Evolutionary conservation across 2,888 invertebrate genomes (phyloP).

Genomic region (Mongoloraphidia duomilia): DNA sequence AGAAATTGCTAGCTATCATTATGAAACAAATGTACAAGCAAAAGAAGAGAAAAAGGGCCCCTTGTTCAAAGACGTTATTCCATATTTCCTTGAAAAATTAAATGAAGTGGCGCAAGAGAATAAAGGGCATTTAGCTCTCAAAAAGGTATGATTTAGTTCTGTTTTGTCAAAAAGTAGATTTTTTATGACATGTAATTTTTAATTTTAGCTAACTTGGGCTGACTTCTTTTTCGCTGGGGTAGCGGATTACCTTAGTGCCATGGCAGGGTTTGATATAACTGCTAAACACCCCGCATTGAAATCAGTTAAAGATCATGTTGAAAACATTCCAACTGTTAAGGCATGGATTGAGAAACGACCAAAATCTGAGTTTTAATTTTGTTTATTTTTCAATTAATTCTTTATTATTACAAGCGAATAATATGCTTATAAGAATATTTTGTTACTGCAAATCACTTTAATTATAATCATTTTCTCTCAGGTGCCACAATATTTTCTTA

Average conservation of each 20-base stretch:
- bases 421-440: no score
- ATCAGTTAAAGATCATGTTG: slow-evolving; percentile 37
- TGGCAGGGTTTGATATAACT: slow-evolving; percentile 37
- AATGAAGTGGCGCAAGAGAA: slow-evolving; percentile 42
- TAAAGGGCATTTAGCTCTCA: slow-evolving; percentile 40
- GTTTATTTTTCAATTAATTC: neutral
- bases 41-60: slow-evolving; percentile 36
- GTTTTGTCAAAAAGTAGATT: no score
- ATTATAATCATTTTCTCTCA: no score
- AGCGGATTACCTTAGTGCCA: slow-evolving; percentile 41
- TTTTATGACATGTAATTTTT: neutral
- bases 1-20: slow-evolving; percentile 38
- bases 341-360: slow-evolving; percentile 50
- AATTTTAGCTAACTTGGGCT: slow-evolving; percentile 44
- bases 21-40: slow-evolving; percentile 35
- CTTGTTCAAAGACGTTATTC: slow-evolving; percentile 35
- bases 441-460: no score
- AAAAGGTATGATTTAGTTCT: slow-evolving; percentile 24
- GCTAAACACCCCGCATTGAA: slow-evolving; percentile 42
- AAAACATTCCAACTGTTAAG: slow-evolving; percentile 41
- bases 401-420: no score
- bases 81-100: slow-evolving; percentile 41
- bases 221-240: slow-evolving; percentile 44
- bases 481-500: no score
- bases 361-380: slow-evolving; percentile 32